A percentile compares a stretch with the other conserved stretches of the same genome.
Evolutionary conservation across 1,140 invertebrate genomes (phyloP).

Genomic region (Eubasilissa regina): DNA sequence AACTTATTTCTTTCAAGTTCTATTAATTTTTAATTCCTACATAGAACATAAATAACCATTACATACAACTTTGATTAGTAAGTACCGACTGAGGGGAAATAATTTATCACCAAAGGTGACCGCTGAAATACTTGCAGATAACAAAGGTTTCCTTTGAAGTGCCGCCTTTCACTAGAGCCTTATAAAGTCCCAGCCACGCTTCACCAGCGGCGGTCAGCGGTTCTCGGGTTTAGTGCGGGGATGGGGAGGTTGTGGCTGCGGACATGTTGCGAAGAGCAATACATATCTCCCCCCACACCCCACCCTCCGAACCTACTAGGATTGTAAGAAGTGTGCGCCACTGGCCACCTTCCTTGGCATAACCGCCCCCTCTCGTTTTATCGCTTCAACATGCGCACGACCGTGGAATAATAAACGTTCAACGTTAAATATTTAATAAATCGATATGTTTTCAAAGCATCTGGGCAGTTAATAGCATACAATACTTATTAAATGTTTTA

Average conservation of each 20-base stretch:
- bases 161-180: background rate
- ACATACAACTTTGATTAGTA: too few relatives aligned
- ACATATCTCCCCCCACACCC: slow-evolving; percentile 37
- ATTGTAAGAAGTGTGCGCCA: slow-evolving; percentile 44
- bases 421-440: slow-evolving; percentile 1
- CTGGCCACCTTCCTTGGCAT: slow-evolving; percentile 23
- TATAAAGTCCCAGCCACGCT: slow-evolving; percentile 6
- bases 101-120: too few relatives aligned
- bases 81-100: too few relatives aligned
- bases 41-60: too few relatives aligned
- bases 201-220: slow-evolving; percentile 13
- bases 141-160: too few relatives aligned
- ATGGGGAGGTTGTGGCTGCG: slow-evolving; percentile 47
- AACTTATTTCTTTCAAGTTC: too few relatives aligned
- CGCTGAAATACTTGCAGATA: too few relatives aligned
- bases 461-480: too few relatives aligned
- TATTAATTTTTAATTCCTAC: too few relatives aligned
- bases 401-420: slow-evolving; percentile 14
- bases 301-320: background rate
- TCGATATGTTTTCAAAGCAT: too few relatives aligned
- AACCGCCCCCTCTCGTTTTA: slow-evolving; percentile 25
- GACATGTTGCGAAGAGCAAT: slow-evolving; percentile 55
- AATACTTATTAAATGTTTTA: too few relatives aligned
- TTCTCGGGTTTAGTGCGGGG: slow-evolving; percentile 33
- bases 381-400: slow-evolving; percentile 20